phyloP scores from a whole-genome alignment of 2,113 vertebrate species.

The Odocoileus hemionus region DNA sequence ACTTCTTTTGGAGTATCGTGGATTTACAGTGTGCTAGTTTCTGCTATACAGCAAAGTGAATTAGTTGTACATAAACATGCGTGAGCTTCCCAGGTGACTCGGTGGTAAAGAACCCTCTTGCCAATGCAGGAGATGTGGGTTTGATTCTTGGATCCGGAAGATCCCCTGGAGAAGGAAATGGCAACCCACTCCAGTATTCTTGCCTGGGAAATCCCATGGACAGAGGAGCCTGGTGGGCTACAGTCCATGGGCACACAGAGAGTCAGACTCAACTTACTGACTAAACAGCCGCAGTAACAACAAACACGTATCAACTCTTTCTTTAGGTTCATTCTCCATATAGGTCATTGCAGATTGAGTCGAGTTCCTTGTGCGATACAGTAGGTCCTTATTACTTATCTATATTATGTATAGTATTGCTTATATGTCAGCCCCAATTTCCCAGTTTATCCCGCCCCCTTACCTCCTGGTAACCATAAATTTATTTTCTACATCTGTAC shows the following conservation, averaged over 20 bases:
- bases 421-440: neutral
- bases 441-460: neutral
- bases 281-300: neutral
- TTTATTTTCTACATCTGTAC: neutral
- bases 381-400: neutral
- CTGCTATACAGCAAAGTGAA: neutral
- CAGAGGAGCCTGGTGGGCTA: neutral
- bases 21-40: neutral
- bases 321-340: neutral
- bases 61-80: neutral
- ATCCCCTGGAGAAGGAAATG: neutral
- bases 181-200: neutral
- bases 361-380: neutral
- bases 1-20: neutral
- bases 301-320: neutral
- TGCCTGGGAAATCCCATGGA: neutral
- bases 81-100: neutral
- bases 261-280: neutral
- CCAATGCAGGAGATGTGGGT: neutral
- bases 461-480: neutral
- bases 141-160: neutral
- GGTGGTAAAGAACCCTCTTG: neutral
- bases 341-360: neutral
- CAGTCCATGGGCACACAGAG: neutral
- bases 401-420: neutral